Evolutionary conservation across 2,113 vertebrate species (phyloP).

Genomic region (Salvelinus sp.): DNA sequence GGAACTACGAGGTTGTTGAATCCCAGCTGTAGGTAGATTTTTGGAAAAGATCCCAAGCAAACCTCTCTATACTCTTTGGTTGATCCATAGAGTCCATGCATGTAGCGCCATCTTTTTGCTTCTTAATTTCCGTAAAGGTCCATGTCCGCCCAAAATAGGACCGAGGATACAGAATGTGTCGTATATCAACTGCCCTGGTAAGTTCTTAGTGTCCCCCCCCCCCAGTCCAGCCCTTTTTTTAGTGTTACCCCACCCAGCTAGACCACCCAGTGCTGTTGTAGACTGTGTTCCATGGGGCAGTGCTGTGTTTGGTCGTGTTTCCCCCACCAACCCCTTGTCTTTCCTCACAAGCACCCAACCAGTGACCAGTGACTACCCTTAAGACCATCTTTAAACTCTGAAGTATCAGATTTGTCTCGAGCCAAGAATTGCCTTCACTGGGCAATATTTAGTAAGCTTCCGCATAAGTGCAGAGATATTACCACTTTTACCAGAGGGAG

Average conservation of each 20-base stretch:
- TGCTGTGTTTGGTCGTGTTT: constrained; percentile 42
- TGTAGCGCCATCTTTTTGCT: constrained; percentile 73
- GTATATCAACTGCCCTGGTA: constrained; percentile 74
- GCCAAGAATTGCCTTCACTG: constrained; percentile 17
- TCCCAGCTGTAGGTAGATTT: constrained; percentile 24
- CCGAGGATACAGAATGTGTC: constrained; percentile 73
- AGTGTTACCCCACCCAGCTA: constrained; percentile 34
- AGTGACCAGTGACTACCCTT: neutral
- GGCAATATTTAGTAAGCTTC: constrained; percentile 41
- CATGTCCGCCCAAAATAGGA: constrained; percentile 74
- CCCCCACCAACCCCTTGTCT: constrained; percentile 43
- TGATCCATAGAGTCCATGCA: constrained; percentile 60
- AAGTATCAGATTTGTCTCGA: neutral
- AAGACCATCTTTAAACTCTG: neutral
- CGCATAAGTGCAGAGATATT: constrained; percentile 24
- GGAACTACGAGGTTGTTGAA: constrained; percentile 37
- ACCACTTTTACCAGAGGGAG: constrained; percentile 25
- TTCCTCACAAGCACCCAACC: constrained; percentile 28
- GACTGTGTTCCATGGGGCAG: constrained; percentile 38
- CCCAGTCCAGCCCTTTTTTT: constrained; percentile 46
- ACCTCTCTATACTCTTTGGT: constrained; percentile 42
- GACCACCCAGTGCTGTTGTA: constrained; percentile 32
- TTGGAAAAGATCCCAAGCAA: constrained; percentile 28
- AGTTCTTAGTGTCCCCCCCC: constrained; percentile 60
- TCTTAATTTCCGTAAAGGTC: constrained; percentile 62